Evolutionary conservation across 2,797 vertebrate genomes (phyloP), one percentile per base, ranked within the genome.

Genomic region (Champsocephalus gunnari): DNA sequence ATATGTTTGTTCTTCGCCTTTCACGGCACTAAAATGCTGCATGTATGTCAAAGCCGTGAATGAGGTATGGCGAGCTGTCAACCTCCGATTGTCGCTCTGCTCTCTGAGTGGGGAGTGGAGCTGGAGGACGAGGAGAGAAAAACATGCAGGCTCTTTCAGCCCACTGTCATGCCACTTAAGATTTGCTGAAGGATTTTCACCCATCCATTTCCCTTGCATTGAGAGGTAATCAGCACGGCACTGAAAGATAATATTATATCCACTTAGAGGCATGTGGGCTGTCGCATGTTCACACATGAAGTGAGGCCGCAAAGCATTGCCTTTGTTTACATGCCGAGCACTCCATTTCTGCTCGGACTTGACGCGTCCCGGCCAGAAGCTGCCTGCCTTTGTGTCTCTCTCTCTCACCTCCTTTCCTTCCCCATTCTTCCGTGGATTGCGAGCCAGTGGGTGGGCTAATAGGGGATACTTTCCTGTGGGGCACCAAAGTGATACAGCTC

Each of bases 121-220:
- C 89, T 57, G 82, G 80, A 83, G 87, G 87, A 84, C 81, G 88
- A 87, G 85, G 89, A 63, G 89, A 86, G 82, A 85, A 91, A 91
- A 92, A 92, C 91, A 95, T 86, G 87, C 90, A 73, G 90, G 93
- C 89, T 91, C 91, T 94, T 93, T 93, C 88, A 94, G 89, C 80
- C 86, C 85, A 83, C 89, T 92, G 92, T 94, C 92, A 92, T 88
- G 92, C 92, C 92, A 94, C 94, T 95, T 94, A 92, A 87, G 88
- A 92, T 88, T 88, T 81, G 92, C 89, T 93, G 93, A 95, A 92
- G 89, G 93, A 93, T 94, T 91, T 87, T 89, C 92, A 91, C 87
- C 89, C 90, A 89, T 80, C 90, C 91, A 80, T 93, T 92, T 85
- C 91, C 88, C 85, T 87, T 90, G 87, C 82, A 87, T 92, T 92